Percentiles rank a stretch among this genome's conserved stretches.
These are phyloP conservation scores for Ceyx margarethae DNA, from an alignment of 2,113 vertebrate species.

Conservation along the genomic window DNA sequence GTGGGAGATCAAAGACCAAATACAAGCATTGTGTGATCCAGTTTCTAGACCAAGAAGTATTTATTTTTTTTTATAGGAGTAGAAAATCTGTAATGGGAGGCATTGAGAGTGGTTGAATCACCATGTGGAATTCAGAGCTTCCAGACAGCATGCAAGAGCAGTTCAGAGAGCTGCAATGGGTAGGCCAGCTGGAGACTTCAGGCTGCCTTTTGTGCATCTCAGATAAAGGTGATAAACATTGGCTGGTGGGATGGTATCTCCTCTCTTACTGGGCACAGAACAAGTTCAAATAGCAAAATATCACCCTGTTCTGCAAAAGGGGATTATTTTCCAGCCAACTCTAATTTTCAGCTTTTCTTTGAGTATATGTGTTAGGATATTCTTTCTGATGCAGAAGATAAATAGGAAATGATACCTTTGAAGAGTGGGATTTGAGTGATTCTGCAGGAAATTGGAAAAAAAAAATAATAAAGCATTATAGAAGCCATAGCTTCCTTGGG, in stretches of 20 bases:
- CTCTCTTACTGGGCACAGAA: background rate
- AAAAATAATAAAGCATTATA: background rate
- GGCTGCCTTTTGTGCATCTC: background rate
- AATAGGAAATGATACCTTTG: slow-evolving; percentile 23
- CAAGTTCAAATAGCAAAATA: background rate
- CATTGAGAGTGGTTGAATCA: background rate
- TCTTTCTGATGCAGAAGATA: slow-evolving; percentile 29
- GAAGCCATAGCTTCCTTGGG: background rate
- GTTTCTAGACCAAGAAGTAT: background rate
- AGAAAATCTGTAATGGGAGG: background rate
- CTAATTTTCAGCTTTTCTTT: slow-evolving; percentile 1
- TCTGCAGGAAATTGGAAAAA: slow-evolving; percentile 42
- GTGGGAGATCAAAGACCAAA: background rate
- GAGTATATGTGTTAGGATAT: background rate
- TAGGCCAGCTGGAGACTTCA: background rate
- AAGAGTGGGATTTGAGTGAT: slow-evolving; percentile 48
- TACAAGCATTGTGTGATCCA: fast-evolving
- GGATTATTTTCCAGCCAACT: background rate
- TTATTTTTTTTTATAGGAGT: background rate
- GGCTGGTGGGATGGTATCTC: background rate
- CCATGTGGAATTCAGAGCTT: background rate
- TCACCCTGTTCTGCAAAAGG: background rate
- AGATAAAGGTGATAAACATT: background rate
- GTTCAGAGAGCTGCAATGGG: background rate
- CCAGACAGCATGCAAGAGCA: background rate